These are phyloP conservation scores for Nycticryphes semicollaris DNA, from an alignment of 2,113 vertebrate species.

Conservation along the genomic window DNA sequence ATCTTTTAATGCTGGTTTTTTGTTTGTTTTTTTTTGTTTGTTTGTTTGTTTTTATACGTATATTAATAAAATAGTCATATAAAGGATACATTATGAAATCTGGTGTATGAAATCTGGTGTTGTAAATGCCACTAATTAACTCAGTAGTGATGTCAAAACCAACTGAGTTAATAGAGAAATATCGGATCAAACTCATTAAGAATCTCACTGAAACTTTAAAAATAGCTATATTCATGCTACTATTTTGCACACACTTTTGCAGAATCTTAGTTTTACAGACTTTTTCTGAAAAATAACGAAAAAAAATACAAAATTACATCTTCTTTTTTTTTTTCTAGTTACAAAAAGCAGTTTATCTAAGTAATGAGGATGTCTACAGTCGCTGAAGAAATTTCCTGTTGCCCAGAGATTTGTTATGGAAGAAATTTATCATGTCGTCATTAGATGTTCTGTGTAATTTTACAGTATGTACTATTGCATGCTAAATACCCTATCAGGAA, in stretches of 20 bases:
- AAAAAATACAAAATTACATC: background rate
- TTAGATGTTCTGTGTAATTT: background rate
- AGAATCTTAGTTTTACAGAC: background rate
- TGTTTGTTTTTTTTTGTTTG: too few species aligned
- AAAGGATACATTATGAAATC: background rate
- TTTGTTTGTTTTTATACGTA: background rate
- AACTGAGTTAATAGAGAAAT: background rate
- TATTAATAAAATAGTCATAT: background rate
- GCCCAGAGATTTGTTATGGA: background rate
- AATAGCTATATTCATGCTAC: background rate
- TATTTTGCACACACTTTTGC: background rate
- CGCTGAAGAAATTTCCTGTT: background rate
- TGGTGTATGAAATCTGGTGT: background rate
- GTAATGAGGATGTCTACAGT: background rate
- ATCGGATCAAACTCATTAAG: background rate
- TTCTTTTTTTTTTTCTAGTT: background rate
- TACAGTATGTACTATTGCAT: background rate
- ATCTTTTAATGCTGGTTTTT: background rate
- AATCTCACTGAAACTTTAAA: background rate
- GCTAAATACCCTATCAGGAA: background rate
- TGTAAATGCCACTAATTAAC: background rate
- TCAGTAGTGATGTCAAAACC: background rate
- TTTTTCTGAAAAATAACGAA: background rate
- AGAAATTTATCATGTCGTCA: background rate
- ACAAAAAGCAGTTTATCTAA: background rate